These are phyloP conservation scores for Diglossa cyanea DNA, from an alignment of 2,797 vertebrate species.

Conservation along the genomic window DNA sequence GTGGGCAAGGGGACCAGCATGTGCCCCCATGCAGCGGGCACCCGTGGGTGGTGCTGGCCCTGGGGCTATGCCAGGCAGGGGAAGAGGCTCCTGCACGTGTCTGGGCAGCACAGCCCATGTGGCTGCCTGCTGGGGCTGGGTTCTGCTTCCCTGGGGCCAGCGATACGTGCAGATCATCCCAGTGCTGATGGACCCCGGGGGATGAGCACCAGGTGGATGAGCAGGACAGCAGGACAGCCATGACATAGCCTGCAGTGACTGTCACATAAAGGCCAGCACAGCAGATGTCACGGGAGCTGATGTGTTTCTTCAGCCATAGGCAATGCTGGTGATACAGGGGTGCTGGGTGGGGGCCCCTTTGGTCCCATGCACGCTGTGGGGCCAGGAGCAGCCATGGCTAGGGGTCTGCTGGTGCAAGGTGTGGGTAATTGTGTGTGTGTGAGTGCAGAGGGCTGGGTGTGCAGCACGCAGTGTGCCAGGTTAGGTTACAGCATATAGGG, in stretches of 20 bases:
- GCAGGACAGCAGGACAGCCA: background rate
- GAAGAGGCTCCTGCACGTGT: background rate
- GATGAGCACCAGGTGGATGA: background rate
- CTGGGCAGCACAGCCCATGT: background rate
- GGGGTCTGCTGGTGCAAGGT: background rate
- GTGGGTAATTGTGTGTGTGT: background rate
- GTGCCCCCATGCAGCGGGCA: accelerated
- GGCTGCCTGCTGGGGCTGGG: background rate
- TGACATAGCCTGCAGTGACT: background rate
- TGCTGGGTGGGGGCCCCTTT: background rate
- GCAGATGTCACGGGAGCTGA: background rate
- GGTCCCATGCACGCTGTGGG: accelerated
- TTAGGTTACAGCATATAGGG: background rate
- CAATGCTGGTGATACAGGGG: background rate
- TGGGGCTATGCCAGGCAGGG: accelerated
- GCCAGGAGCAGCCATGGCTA: background rate
- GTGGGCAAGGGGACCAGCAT: accelerated
- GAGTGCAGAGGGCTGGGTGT: background rate
- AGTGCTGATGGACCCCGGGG: background rate
- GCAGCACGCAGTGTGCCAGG: background rate
- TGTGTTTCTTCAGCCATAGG: accelerated
- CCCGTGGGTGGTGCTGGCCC: background rate
- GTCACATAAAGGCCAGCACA: accelerated
- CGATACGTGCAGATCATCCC: background rate
- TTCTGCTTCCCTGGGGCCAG: background rate